These are phyloP conservation scores for Cichladusa arquata DNA, from an alignment of 2,113 vertebrate species.

Conservation along the genomic window DNA sequence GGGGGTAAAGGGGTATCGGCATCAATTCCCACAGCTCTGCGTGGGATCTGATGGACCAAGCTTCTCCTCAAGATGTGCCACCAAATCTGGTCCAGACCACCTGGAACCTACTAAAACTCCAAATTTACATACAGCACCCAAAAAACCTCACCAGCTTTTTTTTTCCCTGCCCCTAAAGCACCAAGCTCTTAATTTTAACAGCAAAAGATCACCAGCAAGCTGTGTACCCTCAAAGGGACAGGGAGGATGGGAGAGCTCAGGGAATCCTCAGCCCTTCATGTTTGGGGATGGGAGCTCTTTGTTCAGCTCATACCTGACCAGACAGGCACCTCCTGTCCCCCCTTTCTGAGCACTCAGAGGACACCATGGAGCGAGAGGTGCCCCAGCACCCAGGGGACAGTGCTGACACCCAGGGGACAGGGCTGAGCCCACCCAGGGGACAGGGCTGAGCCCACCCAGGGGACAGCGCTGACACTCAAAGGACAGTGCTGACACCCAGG, in stretches of 20 bases:
- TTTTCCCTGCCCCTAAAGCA: not conserved
- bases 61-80: not conserved
- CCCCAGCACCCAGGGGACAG: not conserved
- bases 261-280: not conserved
- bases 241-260: not conserved
- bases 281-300: rapidly evolving
- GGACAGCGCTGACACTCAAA: not conserved
- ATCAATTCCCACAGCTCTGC: not conserved
- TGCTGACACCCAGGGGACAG: too few relatives aligned
- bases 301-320: not conserved
- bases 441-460: not conserved
- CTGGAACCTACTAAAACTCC: not conserved
- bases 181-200: not conserved
- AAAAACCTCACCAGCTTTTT: not conserved
- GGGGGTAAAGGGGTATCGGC: not conserved
- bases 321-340: not conserved
- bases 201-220: not conserved
- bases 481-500: too few relatives aligned
- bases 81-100: too few relatives aligned
- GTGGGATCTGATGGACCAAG: not conserved
- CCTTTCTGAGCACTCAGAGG: not conserved
- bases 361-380: rapidly evolving
- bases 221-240: not conserved
- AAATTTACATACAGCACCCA: not conserved
- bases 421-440: not conserved